Base-by-base conservation (phyloP, 2,113 vertebrate genomes). In the Myotis brandtii region DNA sequence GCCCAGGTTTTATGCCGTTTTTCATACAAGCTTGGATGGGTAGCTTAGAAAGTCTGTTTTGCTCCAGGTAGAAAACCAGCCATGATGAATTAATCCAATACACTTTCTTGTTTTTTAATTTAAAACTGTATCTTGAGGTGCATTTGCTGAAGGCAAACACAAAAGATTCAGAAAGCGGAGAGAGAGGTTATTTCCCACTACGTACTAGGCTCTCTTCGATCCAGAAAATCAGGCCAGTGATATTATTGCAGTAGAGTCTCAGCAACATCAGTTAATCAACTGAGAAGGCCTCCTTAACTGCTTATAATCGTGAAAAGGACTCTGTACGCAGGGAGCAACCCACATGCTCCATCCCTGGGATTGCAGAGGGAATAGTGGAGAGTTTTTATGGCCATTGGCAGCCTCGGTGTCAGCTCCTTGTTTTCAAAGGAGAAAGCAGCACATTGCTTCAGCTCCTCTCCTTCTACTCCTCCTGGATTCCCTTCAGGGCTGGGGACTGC, bases 21-120 rank as follows among this genome's bases (percentile, higher is more conserved):
- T 86, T 86, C 7, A 0, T 16, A 80, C 48, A 76, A 90, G 81
- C 62, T 25, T 79, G 27, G 32, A n/a, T 84, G 79, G 62, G 62
- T 32, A 80, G 69, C 73, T 95, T 86, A 50, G 69, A 86, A 89
- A 91, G 48, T 43, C 73, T 80, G 43, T 93, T 94, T 86, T 93
- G 80, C 96, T 96, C 70, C 76, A 86, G 92, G 95, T 95, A 54
- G 83, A 95, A 96, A 97, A 86, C 76, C 80, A 93, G 92, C 69
- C 92, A 87, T 86, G 96, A 96, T 94, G 90, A 97, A 96, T 97
- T 86, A 84, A 96, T 93, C 83, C 90, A 95, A 84, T 76, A 72
- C 56, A 30, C 46, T 87, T 94, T 91, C 90, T 81, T 85, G 79
- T 91, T 94, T 95, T 92, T 95, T 95, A 92, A 96, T 95, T 93